Percentiles rank a stretch among this genome's conserved stretches.
Conservation (phyloP, 2,888 invertebrate species). For the Temnothorax ravouxi region DNA sequence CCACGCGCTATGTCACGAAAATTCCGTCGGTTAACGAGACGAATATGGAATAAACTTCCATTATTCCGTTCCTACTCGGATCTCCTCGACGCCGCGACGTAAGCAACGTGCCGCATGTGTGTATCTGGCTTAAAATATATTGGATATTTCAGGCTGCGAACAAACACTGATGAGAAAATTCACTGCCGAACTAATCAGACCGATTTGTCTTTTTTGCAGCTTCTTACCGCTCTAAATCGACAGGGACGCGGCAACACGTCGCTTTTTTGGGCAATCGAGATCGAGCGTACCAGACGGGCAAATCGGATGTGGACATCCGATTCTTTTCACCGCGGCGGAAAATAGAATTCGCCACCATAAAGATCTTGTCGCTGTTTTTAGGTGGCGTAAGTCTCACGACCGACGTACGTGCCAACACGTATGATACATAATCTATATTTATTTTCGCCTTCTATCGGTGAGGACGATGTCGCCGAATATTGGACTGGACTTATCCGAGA, state of each 20-base stretch:
- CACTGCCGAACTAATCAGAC: slow-evolving; percentile 77
- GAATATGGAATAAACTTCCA: slow-evolving; percentile 31
- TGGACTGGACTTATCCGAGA: slow-evolving; percentile 46
- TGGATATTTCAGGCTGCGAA: slow-evolving; percentile 65
- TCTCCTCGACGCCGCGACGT: slow-evolving; percentile 5
- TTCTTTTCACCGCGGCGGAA: slow-evolving; percentile 64
- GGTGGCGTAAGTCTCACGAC: slow-evolving; percentile 77
- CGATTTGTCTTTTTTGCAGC: slow-evolving; percentile 82
- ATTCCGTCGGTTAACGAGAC: slow-evolving; percentile 14
- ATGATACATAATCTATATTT: slow-evolving; percentile 60
- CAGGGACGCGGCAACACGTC: slow-evolving; percentile 3
- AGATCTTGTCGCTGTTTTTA: slow-evolving; percentile 82
- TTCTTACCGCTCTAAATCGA: slow-evolving; percentile 57
- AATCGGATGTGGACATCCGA: slow-evolving; percentile 45
- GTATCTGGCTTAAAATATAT: not conserved
- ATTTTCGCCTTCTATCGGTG: slow-evolving; percentile 43
- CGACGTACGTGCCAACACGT: slow-evolving; percentile 77
- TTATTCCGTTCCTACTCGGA: slow-evolving; percentile 10
- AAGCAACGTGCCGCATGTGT: slow-evolving; percentile 30
- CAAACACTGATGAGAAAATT: slow-evolving; percentile 41
- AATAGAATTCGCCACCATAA: slow-evolving; percentile 75
- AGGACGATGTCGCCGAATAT: slow-evolving; percentile 40
- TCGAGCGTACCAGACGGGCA: slow-evolving; percentile 29
- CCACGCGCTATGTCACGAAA: slow-evolving; percentile 8
- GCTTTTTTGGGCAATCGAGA: not conserved